A percentile compares a stretch with the other conserved stretches of the same genome.
These are phyloP conservation scores for Eurytoma adleriae DNA, from an alignment of 2,888 invertebrate species.

Conservation along the genomic window DNA sequence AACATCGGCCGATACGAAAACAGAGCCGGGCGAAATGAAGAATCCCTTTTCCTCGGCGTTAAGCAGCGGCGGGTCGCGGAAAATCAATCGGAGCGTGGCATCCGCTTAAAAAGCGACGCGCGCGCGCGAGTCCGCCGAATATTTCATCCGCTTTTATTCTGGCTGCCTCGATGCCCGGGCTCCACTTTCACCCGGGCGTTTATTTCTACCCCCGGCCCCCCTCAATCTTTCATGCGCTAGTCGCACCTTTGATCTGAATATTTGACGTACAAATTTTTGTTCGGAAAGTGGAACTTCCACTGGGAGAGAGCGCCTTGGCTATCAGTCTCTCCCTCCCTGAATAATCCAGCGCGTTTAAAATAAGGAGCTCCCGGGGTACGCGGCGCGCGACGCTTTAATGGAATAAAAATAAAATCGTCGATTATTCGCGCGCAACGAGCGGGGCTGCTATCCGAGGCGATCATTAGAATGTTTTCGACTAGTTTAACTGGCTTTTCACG, in stretches of 20 bases:
- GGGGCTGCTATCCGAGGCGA: no score
- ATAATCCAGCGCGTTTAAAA: conserved; percentile 19
- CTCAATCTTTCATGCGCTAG: conserved; percentile 23
- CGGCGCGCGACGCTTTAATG: neutral
- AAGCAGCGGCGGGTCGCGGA: no score
- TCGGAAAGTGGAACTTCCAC: conserved; percentile 13
- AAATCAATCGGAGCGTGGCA: neutral
- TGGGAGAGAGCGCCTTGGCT: neutral
- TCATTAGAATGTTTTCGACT: no score
- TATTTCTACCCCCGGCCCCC: conserved; percentile 23
- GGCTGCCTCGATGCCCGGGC: neutral
- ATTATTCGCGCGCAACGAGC: neutral
- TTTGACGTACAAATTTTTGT: conserved; percentile 42
- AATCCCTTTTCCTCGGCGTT: neutral
- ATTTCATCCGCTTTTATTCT: conserved; percentile 37
- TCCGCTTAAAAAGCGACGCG: neutral
- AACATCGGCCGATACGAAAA: neutral
- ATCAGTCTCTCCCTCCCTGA: conserved; percentile 5
- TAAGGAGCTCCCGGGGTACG: neutral
- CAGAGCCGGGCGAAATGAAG: neutral
- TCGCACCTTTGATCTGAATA: conserved; percentile 41
- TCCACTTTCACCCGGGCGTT: neutral
- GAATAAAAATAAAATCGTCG: conserved; percentile 16
- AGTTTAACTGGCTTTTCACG: no score
- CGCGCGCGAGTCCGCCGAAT: conserved; percentile 17